Evolutionary conservation across 2,888 invertebrate species (phyloP).

Genomic region (Xanthia icteritia): DNA sequence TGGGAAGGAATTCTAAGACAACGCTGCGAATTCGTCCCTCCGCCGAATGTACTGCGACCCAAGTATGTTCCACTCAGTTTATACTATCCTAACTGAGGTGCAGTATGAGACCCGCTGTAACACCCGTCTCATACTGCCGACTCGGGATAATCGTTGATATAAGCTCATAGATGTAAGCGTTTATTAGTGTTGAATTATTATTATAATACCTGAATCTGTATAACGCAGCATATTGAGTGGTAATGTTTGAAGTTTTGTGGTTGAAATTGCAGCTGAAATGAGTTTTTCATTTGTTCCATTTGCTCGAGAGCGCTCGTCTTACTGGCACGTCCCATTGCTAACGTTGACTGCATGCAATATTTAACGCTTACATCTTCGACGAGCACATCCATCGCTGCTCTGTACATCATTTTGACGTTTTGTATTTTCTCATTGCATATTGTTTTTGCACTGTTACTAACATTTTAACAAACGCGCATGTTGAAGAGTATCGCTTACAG

Average conservation of each 20-base stretch:
- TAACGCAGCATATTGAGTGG: conserved; percentile 68
- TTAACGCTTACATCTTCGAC: conserved; percentile 86
- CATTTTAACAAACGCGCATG: conserved; percentile 82
- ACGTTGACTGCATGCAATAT: conserved; percentile 90
- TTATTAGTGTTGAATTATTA: conserved; percentile 69
- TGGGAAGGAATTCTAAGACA: conserved; percentile 99
- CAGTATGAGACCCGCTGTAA: conserved; percentile 44
- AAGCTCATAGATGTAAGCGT: conserved; percentile 65
- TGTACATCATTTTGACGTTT: conserved; percentile 79
- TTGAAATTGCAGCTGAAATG: conserved; percentile 78
- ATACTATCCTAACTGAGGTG: conserved; percentile 39
- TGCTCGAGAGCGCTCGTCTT: conserved; percentile 84
- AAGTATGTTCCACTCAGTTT: conserved; percentile 91
- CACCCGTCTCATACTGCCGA: conserved; percentile 60
- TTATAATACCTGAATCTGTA: conserved; percentile 60
- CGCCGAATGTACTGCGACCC: conserved; percentile 93
- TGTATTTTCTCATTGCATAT: conserved; percentile 81
- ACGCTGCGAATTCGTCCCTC: conserved; percentile 95
- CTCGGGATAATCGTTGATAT: conserved; percentile 54
- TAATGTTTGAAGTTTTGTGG: conserved; percentile 69
- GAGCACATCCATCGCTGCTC: conserved; percentile 84
- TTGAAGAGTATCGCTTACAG: conserved; percentile 78
- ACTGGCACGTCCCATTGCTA: conserved; percentile 88
- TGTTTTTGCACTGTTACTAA: conserved; percentile 80
- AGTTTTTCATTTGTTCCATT: conserved; percentile 82